These are phyloP conservation scores for Mormyrus lacerda DNA, from an alignment of 2,113 vertebrate genomes.

Conservation along the genomic window DNA sequence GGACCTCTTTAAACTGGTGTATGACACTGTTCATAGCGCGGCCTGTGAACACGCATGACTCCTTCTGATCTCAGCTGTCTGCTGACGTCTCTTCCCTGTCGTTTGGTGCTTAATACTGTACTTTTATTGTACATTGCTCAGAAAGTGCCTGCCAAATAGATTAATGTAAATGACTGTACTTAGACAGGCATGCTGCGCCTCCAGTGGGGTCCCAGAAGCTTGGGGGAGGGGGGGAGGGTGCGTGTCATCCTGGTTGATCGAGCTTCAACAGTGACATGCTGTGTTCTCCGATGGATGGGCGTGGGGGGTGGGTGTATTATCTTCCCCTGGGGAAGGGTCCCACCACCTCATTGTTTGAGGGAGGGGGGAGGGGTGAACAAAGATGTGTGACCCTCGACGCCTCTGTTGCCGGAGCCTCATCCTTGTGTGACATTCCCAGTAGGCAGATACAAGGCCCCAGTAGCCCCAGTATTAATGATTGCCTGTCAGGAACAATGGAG, in stretches of 20 bases:
- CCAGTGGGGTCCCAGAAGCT: background rate
- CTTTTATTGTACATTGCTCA: background rate
- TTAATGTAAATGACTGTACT: background rate
- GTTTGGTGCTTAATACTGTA: background rate
- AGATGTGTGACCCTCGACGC: slow-evolving; percentile 21
- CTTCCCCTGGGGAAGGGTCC: background rate
- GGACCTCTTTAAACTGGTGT: background rate
- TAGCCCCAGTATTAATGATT: slow-evolving; percentile 42
- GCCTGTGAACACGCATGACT: background rate
- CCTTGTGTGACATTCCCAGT: slow-evolving; percentile 21
- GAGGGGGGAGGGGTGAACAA: background rate
- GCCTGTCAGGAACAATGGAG: slow-evolving; percentile 32
- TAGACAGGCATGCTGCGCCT: background rate
- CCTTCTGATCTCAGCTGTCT: background rate
- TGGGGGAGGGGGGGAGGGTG: background rate
- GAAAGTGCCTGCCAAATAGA: background rate
- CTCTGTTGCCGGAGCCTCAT: slow-evolving; percentile 19
- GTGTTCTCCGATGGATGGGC: background rate
- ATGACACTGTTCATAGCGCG: background rate
- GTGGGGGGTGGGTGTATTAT: background rate
- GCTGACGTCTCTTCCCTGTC: background rate
- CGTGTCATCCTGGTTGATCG: slow-evolving; percentile 14
- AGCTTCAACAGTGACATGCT: slow-evolving; percentile 9
- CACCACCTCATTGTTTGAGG: background rate
- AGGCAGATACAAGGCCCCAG: slow-evolving; percentile 26